Evolutionary conservation across 2,797 vertebrate species (phyloP), one percentile per base, ranked within the genome.

Genomic region (Eurystomus glaucurus): DNA sequence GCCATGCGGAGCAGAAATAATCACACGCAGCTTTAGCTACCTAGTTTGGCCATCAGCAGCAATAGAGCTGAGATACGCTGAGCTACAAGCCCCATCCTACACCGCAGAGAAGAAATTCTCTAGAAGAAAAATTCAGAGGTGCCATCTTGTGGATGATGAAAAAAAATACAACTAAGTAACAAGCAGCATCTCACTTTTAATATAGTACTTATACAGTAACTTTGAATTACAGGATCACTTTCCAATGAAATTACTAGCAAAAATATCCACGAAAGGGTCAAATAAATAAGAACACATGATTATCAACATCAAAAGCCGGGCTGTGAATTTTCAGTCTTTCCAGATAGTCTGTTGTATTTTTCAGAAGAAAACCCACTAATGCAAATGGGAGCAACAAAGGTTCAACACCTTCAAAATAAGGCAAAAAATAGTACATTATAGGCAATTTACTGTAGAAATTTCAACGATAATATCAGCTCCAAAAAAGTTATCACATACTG

Each of bases 121-220:
- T 2, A 10, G 2, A 41, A 13, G 19, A n/a, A 50, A 43, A 64
- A 64, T 8, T 55, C 60, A 26, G 16, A 14, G 31, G 5, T 50
- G 87, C 82, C 82, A 57, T 7, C 74, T 55, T 54, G 88, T 93
- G 90, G 85, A 18, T 31, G 26, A 84, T 33, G 52, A 79, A 76
- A 94, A 58, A 62, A 86, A 92, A 31, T 4, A 70, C 85, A 88
- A 62, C 20, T 9, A 35, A 4, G 66, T 28, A 71, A 60, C 48
- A 72, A 54, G 39, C 71, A 69, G 61, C 21, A 48, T 71, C 3
- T 70, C 84, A 94, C 45, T 66, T 97, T 97, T 95, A 97, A 83
- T 94, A 52, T 21, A 79, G 37, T 17, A 83, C 94, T 95, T 85
- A 65, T 35, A 90, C n/a, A 41, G 28, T 26, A 88, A 68, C 52